Base-by-base conservation (phyloP, 2,797 vertebrate species). In the Enteromius trimaculatus region DNA sequence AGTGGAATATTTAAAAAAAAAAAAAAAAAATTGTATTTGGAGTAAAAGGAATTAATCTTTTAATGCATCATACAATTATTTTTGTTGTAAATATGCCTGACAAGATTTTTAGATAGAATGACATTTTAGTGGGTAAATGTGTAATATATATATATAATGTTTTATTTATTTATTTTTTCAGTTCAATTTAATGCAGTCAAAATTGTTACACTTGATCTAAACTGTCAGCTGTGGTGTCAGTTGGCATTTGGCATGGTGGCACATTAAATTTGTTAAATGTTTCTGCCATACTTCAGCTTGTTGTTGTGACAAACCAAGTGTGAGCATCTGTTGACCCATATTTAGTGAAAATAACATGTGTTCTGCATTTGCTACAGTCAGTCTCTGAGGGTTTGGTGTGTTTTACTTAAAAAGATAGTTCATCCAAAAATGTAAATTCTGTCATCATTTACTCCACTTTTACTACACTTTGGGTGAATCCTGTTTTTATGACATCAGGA, bases 401-500 rank as follows among this genome's bases (percentile, higher is more conserved):
- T 23, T 49, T 42, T 5, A 4, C 7, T 47, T 49, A 51, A 64
- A 64, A 17, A 2, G 26, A 31, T 3, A 17, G 26, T 64, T 64
- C 26, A 64, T 31, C 14, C 60, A 64, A 31, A 64, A 64, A 8
- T 64, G 1, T 64, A 8, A 64, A 8, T 64, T 64, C 58, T 62
- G 23, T 29, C 58, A 60, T 60, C 4, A 62, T 62, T 60, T 26
- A 26, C 23, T 62, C 13, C 11, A 26, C 11, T 34, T 34, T 34
- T 34, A 34, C 34, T 34, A 4, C 9, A 42, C 34, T 31, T 31
- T 17, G 19, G n/a, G 58, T 62, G 58, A 68, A 39, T 21, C 4
- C 3, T 65, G 21, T 34, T 11, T 80, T 65, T 85, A 42, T 75
- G 8, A 60, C 55, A 60, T 14, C 77, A 91, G 90, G 77, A 86